Conservation (phyloP, 2,797 vertebrate genomes). For the Enteromius viviparus region DNA sequence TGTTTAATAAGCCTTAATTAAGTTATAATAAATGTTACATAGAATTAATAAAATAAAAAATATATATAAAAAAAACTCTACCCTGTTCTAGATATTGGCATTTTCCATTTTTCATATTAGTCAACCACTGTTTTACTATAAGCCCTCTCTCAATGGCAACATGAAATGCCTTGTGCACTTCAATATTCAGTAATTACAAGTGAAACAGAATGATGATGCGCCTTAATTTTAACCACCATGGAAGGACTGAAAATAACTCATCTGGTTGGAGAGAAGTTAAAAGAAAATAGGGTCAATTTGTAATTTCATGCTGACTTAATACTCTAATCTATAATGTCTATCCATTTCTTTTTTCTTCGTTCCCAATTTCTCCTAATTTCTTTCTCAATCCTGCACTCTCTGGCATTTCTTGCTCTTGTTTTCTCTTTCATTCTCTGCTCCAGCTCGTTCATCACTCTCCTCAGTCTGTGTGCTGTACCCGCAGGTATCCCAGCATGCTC, state of each 20-base stretch:
- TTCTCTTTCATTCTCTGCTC: slow-evolving; percentile 61
- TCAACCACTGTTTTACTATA: background rate
- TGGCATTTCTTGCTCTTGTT: slow-evolving; percentile 47
- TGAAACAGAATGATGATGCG: background rate
- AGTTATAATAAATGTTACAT: background rate
- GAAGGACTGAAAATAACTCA: background rate
- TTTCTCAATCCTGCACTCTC: slow-evolving; percentile 43
- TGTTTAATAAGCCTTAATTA: background rate
- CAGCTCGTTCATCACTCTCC: slow-evolving; percentile 22
- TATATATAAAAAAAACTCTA: background rate
- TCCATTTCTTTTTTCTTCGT: slow-evolving; percentile 14
- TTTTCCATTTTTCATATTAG: background rate
- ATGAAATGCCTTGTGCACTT: background rate
- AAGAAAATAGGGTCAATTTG: background rate
- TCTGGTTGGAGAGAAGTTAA: slow-evolving; percentile 1
- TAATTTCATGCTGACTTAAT: slow-evolving; percentile 1
- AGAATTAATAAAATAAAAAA: background rate
- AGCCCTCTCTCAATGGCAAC: background rate
- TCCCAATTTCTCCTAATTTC: background rate
- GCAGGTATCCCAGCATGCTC: slow-evolving; percentile 26
- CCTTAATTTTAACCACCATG: background rate
- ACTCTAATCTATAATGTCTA: background rate
- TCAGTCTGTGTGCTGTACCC: slow-evolving; percentile 53
- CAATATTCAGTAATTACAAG: background rate
- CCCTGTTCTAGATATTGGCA: slow-evolving; percentile 1